Base-by-base conservation (phyloP, 1,140 invertebrate species). In the Trichonephila clavata region DNA sequence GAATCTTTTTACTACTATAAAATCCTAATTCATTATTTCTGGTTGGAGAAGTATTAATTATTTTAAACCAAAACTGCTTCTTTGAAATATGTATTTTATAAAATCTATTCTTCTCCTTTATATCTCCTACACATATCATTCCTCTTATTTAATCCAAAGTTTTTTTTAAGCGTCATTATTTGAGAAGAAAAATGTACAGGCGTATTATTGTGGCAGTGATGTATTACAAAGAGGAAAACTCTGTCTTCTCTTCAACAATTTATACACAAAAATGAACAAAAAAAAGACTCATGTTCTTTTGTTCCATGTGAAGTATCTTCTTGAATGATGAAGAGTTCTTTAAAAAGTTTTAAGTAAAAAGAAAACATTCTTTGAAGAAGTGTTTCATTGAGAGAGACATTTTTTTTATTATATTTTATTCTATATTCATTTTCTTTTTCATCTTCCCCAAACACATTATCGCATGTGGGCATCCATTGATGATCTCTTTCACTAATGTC, bases 391-490 rank as follows among this genome's bases (percentile, higher is more conserved):
- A 77, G 27, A 77, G 27, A 20, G 14, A 77, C 32, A 77, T 77
- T 24, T 18, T 77, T 14, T 32, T 24, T 32, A 77, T 77, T 77
- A n/a, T 68, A 10, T 68, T 68, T 24, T 13, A 68, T 68, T n/a
- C 24, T 68, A n/a, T 68, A 13, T 27, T 68, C 65, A 68, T 14
- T 68, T 27, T 27, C 8, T 24, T 68, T 13, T 13, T 68, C 0
- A 14, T 68, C 13, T 77, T 27, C 39, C 27, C 68, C 24, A 77
- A 27, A 32, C 24, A 27, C 27, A 77, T 77, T 77, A 77, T 77
- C 27, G 24, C 68, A 77, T 39, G 68, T 77, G 68, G 27, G 16
- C 68, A 77, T 77, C 68, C 24, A 77, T 77, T 77, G 68, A 32
- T 32, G 68, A 32, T 77, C 13, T 27, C 24, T 39, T 39, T 32